These are phyloP conservation scores for Nycteola revayana DNA, from an alignment of 2,888 invertebrate genomes.

Conservation along the genomic window DNA sequence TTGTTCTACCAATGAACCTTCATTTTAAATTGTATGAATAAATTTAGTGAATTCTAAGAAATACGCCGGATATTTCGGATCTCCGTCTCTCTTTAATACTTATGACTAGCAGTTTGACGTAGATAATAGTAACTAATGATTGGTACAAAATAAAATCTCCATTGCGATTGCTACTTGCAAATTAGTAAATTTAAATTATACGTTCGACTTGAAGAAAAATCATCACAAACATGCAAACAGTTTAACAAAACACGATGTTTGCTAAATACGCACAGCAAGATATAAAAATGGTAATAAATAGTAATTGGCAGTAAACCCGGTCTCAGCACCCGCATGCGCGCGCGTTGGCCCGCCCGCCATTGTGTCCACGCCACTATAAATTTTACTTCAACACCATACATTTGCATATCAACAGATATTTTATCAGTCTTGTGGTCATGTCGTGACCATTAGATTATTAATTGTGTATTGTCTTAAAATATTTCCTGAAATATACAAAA, in stretches of 20 bases:
- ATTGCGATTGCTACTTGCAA: too few species aligned
- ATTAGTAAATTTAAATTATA: too few species aligned
- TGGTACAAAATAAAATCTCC: too few species aligned
- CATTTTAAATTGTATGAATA: conserved; percentile 10
- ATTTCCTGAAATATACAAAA: too few species aligned
- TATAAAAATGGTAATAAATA: conserved; percentile 46
- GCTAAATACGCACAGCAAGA: conserved; percentile 40
- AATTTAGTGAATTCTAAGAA: too few species aligned
- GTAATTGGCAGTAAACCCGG: conserved; percentile 53
- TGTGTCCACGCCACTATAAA: conserved; percentile 52
- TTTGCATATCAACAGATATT: conserved; percentile 57
- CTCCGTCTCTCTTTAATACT: too few species aligned
- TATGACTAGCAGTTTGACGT: too few species aligned
- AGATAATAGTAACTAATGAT: too few species aligned
- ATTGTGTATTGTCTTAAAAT: too few species aligned
- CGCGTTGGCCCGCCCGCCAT: conserved; percentile 37
- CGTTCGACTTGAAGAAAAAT: too few species aligned
- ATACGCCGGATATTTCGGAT: too few species aligned
- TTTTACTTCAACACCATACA: conserved; percentile 41
- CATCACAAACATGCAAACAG: conserved; percentile 11
- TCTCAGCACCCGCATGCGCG: conserved; percentile 56
- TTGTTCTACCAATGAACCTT: conserved; percentile 21
- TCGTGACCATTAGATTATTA: conserved; percentile 34
- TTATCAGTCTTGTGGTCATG: conserved; percentile 47
- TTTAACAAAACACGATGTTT: conserved; percentile 35